Base-by-base conservation (phyloP, 2,113 vertebrate species). In the Lagopus leucura region DNA sequence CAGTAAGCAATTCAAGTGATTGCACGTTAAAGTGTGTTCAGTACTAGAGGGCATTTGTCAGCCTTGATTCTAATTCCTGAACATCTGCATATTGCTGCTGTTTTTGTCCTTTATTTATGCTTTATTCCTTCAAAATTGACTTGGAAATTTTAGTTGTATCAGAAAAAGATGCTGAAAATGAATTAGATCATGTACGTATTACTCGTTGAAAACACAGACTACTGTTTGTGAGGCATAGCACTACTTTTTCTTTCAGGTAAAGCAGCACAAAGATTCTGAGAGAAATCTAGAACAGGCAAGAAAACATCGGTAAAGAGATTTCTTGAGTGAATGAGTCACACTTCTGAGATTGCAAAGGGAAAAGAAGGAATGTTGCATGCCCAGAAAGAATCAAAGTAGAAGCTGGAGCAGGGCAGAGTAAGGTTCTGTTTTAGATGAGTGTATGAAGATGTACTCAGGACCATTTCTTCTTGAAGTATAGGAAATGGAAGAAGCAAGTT, bases 1-100 rank as follows among this genome's bases (percentile, higher is more conserved):
- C 89, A 87, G 60, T 54, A n/a, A 65, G 52, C 76, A 94, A 66
- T 93, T 95, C 94, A 94, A 90, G 93, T 97, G 89, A 94, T 78
- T 86, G 52, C 71, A 43, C 82, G 86, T 91, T 89, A 90, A 86
- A 92, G 48, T 20, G 6, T 64, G 47, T 55, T 90, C n/a, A 83
- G 75, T 86, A 80, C 67, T 52, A 43, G 69, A 61, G 88, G 93
- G 6, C 24, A 85, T 94, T 89, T 94, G 95, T 83, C 67, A 88
- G 30, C 85, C 87, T 95, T 72, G 70, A 76, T 92, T 97, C 75
- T 50, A 65, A 8, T 86, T 92, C 48, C 57, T 88, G 32, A 92
- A 38, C 73, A 95, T 93, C 92, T 96, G 38, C 27, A 10, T 78
- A 24, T 90, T 61, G 42, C 55, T 74, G 32, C 82, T 88, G 10